These are phyloP conservation scores for Poicephalus meyeri DNA, from an alignment of 2,113 vertebrate genomes.

Conservation along the genomic window DNA sequence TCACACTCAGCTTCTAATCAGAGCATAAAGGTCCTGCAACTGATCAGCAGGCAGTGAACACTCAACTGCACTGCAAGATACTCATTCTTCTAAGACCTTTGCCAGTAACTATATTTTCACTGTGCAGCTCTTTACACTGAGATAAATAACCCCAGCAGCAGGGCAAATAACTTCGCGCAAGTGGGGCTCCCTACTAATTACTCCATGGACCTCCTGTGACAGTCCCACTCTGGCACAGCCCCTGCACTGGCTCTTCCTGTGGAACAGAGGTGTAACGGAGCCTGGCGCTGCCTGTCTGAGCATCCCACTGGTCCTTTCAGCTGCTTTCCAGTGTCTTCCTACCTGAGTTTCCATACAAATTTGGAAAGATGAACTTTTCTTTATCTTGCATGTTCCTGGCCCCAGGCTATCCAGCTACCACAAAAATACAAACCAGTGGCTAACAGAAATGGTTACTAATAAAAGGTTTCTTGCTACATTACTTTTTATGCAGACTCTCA, in stretches of 20 bases:
- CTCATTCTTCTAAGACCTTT: neutral
- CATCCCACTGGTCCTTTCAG: neutral
- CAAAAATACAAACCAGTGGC: neutral
- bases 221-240: neutral
- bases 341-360: neutral
- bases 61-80: neutral
- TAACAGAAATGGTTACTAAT: neutral
- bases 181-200: neutral
- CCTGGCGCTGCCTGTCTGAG: fast-evolving
- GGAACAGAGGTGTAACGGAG: neutral
- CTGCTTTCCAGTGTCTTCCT: neutral
- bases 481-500: neutral
- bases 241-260: neutral
- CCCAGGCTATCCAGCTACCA: neutral
- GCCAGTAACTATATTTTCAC: neutral
- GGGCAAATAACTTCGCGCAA: neutral
- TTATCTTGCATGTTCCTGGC: neutral
- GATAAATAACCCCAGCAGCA: constrained; percentile 8
- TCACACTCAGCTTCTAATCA: neutral
- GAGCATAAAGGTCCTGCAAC: neutral
- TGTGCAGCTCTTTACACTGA: neutral
- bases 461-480: constrained; percentile 25
- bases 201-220: neutral
- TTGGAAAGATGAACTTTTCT: neutral
- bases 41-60: neutral